Base-by-base conservation (phyloP, 2,113 vertebrate species). In the Nothocercus julius region DNA sequence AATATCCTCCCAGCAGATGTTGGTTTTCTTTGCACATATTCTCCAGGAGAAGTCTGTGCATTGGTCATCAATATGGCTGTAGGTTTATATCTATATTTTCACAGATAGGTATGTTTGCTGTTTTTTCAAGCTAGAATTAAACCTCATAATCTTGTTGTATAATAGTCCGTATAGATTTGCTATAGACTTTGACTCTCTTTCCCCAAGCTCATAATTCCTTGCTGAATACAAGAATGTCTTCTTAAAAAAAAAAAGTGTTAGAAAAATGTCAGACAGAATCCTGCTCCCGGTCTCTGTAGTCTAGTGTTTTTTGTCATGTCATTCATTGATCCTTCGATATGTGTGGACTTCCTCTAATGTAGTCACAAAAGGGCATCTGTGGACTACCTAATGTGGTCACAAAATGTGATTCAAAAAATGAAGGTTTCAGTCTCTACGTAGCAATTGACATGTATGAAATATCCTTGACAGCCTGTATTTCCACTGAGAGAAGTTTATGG, bases 371-470 rank as follows among this genome's bases (percentile, higher is more conserved):
- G 36, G 82, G 72, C 40, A 51, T 70, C 73, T 84, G 40, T 70
- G 85, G 72, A 77, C 82, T 83, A 70, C 18, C 20, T 87, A 77
- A 80, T 34, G 6, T 0, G 3, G 72, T 81, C 72, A 81, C 63
- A 64, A 94, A 96, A 90, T 34, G 68, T 88, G 76, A 94, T 36
- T 74, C 76, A 94, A n/a, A 24, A 91, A 93, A 90, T 94, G 0
- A 91, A 77, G 54, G 77, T 93, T 80, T 90, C 74, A n/a, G 49
- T 93, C 59, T 95, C 85, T 77, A 70, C 72, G 49, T 34, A 77
- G 82, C 54, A 93, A 94, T n/a, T 88, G 82, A 95, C 59, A 45
- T 34, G 45, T 17, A n/a, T 42, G 85, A 93, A 90, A 88, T 56
- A 78, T 81, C 82, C 36, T 85, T 90, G 73, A 91, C 72, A 92